A percentile compares a stretch with the other conserved stretches of the same genome.
phyloP scores from a whole-genome alignment of 2,113 vertebrate genomes.

The Thunnus maccoyii region DNA sequence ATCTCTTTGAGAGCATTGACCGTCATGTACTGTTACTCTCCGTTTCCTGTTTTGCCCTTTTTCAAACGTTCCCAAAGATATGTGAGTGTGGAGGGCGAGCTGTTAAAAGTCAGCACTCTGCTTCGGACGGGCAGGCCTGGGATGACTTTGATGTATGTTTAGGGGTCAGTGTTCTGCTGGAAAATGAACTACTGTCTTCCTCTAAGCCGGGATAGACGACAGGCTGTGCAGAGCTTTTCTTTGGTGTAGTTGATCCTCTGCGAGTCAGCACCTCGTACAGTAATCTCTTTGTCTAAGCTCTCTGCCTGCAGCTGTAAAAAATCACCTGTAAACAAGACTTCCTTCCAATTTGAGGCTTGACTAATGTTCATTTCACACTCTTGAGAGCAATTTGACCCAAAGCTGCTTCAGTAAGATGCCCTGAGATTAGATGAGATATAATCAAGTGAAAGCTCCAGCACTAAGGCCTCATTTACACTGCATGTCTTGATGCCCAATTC shows the following conservation, averaged over 20 bases:
- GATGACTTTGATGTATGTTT: not conserved
- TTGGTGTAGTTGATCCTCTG: not conserved
- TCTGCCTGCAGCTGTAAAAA: not conserved
- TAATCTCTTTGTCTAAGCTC: not conserved
- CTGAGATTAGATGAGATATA: too few relatives aligned
- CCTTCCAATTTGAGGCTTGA: not conserved
- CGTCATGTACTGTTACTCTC: too few relatives aligned
- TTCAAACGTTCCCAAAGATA: not conserved
- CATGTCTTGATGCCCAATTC: too few relatives aligned
- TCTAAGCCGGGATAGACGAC: not conserved
- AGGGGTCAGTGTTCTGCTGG: not conserved
- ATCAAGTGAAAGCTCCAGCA: not conserved
- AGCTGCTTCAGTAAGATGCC: not conserved
- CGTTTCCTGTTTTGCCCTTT: not conserved
- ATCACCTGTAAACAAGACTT: not conserved
- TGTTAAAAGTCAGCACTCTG: not conserved
- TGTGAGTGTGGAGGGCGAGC: not conserved
- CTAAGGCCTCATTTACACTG: too few relatives aligned
- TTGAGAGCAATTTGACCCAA: slow-evolving; percentile 1
- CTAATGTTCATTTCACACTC: not conserved
- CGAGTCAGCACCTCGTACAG: not conserved
- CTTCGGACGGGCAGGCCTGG: not conserved
- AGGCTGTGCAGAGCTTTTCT: not conserved
- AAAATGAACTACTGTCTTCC: not conserved
- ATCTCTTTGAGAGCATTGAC: too few relatives aligned